Conservation (phyloP, 2,888 invertebrate genomes). For the Nebria salina region DNA sequence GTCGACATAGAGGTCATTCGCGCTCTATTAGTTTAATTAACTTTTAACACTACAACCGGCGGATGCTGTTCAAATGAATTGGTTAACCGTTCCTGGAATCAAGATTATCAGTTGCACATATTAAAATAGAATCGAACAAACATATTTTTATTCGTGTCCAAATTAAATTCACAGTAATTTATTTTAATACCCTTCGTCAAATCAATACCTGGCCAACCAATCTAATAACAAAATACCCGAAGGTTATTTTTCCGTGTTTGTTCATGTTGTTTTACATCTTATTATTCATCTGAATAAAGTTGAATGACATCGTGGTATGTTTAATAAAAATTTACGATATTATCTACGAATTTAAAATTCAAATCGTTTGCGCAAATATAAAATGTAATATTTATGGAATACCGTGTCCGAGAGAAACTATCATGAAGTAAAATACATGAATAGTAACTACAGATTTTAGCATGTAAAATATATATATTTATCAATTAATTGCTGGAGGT, state of each 20-base stretch:
- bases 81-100: slow-evolving; percentile 3
- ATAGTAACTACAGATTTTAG: background rate
- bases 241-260: background rate
- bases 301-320: background rate
- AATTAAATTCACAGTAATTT: background rate
- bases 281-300: background rate
- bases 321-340: background rate
- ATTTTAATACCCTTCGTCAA: background rate
- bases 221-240: background rate
- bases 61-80: slow-evolving; percentile 21
- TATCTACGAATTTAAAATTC: background rate
- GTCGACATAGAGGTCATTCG: slow-evolving; percentile 31
- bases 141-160: background rate
- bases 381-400: background rate
- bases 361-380: background rate
- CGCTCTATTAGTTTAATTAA: slow-evolving; percentile 41
- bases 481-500: background rate
- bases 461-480: background rate
- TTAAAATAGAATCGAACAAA: background rate
- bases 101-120: background rate
- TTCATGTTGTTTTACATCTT: background rate
- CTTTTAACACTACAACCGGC: slow-evolving; percentile 34
- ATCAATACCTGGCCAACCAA: background rate
- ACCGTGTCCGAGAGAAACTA: background rate
- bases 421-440: background rate